Evolutionary conservation across 2,888 invertebrate species (phyloP).

Genomic region (Uloborus plumipes): DNA sequence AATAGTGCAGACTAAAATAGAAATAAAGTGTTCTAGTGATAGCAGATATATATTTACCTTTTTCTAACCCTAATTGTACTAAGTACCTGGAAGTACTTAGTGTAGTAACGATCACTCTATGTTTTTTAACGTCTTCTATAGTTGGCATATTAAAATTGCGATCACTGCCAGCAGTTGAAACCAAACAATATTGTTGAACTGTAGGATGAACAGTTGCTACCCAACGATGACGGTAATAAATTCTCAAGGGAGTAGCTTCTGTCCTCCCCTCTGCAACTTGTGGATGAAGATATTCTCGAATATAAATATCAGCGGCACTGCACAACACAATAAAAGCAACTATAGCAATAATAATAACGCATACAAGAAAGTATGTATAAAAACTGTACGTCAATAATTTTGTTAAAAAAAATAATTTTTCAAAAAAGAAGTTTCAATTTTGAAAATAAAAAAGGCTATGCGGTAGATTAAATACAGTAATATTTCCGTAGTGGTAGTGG

Average conservation of each 20-base stretch:
- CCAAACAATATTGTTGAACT: constrained; percentile 82
- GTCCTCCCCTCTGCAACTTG: constrained; percentile 79
- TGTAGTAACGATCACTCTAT: constrained; percentile 83
- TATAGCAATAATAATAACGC: too few relatives aligned
- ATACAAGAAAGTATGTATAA: too few relatives aligned
- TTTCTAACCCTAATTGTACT: constrained; percentile 78
- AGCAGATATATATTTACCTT: constrained; percentile 73
- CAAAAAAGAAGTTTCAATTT: too few relatives aligned
- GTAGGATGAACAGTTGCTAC: constrained; percentile 82
- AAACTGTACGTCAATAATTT: too few relatives aligned
- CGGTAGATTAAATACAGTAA: too few relatives aligned
- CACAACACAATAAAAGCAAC: constrained; percentile 8
- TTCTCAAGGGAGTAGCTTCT: constrained; percentile 80
- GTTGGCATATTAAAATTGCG: constrained; percentile 80
- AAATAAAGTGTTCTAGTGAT: too few relatives aligned
- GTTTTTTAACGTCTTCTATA: constrained; percentile 79
- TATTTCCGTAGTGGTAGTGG: too few relatives aligned
- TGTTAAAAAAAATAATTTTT: too few relatives aligned
- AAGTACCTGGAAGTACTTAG: constrained; percentile 83
- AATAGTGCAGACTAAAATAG: too few relatives aligned
- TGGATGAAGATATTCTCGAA: constrained; percentile 85
- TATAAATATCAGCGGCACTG: constrained; percentile 86
- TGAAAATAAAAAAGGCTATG: too few relatives aligned
- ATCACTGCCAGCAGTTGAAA: constrained; percentile 74
- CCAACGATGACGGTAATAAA: constrained; percentile 85